Percentiles rank a stretch among this genome's conserved stretches.
Conservation (phyloP, 2,888 invertebrate species). For the Eupithecia inturbata region DNA sequence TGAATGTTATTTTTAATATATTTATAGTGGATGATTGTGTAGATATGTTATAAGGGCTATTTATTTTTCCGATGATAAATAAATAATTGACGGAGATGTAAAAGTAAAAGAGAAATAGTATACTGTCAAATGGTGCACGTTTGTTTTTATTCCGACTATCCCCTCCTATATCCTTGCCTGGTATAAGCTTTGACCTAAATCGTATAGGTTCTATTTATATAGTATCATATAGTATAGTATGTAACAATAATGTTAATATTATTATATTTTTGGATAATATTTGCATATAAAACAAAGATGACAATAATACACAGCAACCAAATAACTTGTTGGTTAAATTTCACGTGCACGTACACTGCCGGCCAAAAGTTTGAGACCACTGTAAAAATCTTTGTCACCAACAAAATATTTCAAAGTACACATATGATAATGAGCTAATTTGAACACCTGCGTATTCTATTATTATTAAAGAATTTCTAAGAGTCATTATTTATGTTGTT, state of each 20-base stretch:
- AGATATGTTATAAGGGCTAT: conserved; percentile 54
- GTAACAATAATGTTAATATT: background rate
- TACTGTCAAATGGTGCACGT: conserved; percentile 74
- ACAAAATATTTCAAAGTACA: no score
- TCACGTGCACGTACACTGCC: no score
- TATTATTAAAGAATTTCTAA: no score
- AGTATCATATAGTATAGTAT: no score
- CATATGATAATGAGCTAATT: no score
- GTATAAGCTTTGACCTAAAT: conserved; percentile 58
- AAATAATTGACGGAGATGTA: conserved; percentile 63
- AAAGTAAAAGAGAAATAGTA: conserved; percentile 63
- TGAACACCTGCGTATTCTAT: no score
- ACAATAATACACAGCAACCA: background rate
- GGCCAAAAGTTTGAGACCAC: no score
- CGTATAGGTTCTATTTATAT: background rate
- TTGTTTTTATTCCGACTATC: conserved; percentile 61
- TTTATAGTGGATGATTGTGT: conserved; percentile 65
- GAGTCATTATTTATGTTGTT: no score
- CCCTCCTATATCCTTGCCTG: conserved; percentile 41
- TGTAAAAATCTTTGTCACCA: no score
- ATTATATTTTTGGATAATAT: background rate
- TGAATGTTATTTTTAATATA: conserved; percentile 63
- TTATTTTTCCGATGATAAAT: conserved; percentile 70
- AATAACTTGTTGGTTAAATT: background rate
- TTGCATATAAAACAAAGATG: background rate